Conservation (phyloP, 2,797 vertebrate genomes). For the Enteromius afrohamiltoni region DNA sequence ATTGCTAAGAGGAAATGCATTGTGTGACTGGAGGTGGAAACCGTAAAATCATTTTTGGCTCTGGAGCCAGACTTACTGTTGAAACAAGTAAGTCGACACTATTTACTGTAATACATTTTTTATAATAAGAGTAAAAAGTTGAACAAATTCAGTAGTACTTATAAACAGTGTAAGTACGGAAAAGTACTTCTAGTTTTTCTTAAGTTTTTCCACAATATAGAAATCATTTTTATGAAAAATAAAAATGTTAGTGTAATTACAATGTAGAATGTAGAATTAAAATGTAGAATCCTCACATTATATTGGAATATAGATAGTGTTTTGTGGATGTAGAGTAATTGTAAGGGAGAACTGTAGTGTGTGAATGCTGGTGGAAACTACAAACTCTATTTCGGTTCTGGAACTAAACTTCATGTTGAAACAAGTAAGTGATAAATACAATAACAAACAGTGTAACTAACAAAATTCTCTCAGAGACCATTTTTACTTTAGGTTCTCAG, state of each 20-base stretch:
- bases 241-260: neutral
- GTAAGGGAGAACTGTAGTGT: slow-evolving; percentile 2
- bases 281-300: neutral
- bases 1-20: slow-evolving; percentile 40
- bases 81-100: slow-evolving; percentile 60
- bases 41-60: slow-evolving; percentile 59
- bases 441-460: neutral
- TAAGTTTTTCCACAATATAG: neutral
- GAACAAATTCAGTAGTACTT: neutral
- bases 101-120: neutral
- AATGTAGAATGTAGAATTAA: too few relatives aligned
- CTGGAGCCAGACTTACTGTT: slow-evolving; percentile 59
- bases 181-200: neutral
- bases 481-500: neutral
- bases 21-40: slow-evolving; percentile 64
- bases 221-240: neutral
- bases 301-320: neutral
- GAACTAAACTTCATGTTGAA: slow-evolving; percentile 42
- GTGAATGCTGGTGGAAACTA: slow-evolving; percentile 3
- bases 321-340: slow-evolving; percentile 9
- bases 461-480: slow-evolving; percentile 28
- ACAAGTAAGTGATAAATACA: slow-evolving; percentile 33
- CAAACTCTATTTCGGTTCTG: slow-evolving; percentile 33
- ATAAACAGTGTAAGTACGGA: neutral
- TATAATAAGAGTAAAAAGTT: neutral